A percentile compares a stretch with the other conserved stretches of the same genome.
Conservation (phyloP, 2,113 vertebrate species). For the Nibea albiflora region DNA sequence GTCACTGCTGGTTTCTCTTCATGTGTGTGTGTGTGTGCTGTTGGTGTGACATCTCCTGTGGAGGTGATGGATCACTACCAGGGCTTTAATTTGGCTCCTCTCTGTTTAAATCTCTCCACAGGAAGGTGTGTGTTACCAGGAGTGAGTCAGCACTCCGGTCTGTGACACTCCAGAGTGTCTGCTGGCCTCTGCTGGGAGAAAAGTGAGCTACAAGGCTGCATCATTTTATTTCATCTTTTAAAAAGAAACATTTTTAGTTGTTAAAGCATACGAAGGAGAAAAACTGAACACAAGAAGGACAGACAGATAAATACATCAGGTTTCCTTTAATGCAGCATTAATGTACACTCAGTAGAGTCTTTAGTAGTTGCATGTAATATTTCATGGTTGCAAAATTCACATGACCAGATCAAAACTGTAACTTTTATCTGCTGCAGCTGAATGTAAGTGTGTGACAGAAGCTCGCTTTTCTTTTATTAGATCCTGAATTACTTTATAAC, state of each 20-base stretch:
- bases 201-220: not conserved
- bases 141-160: slow-evolving; percentile 74
- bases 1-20: not conserved
- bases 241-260: not conserved
- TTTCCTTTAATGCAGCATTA: too few species aligned
- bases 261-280: not conserved
- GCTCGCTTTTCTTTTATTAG: not conserved
- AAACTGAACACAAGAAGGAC: not conserved
- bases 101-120: slow-evolving; percentile 1
- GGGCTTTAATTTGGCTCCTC: slow-evolving; percentile 34
- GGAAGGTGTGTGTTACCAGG: slow-evolving; percentile 6
- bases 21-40: not conserved
- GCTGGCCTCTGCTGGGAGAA: slow-evolving; percentile 71
- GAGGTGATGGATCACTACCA: slow-evolving; percentile 13
- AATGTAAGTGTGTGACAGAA: not conserved
- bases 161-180: slow-evolving; percentile 41
- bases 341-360: not conserved
- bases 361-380: not conserved
- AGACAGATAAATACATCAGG: not conserved
- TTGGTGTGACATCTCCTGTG: slow-evolving; percentile 9
- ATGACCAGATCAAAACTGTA: not conserved
- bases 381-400: too few species aligned
- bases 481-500: too few species aligned
- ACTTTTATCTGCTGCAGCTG: not conserved
- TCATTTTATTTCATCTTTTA: too few species aligned